Evolutionary conservation across 1,140 invertebrate genomes (phyloP).

Genomic region (Drosophila kurseongensis): DNA sequence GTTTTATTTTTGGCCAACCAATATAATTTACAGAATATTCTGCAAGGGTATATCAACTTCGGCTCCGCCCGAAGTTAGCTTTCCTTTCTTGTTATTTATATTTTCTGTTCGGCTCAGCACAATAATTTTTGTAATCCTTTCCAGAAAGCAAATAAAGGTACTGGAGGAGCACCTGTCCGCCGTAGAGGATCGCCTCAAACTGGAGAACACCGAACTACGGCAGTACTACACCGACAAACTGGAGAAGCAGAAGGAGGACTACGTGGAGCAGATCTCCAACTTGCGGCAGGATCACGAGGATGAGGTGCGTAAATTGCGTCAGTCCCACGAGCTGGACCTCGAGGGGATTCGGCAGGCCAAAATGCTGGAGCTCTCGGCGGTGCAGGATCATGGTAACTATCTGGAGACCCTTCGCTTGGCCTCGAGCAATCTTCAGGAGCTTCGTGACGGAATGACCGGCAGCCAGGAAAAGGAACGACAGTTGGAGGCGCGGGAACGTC

Average conservation of each 20-base stretch:
- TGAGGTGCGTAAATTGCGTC: conserved; percentile 82
- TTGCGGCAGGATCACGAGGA: conserved; percentile 81
- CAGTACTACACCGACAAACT: conserved; percentile 80
- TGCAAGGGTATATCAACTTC: no score
- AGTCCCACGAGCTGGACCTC: conserved; percentile 81
- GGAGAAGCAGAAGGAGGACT: conserved; percentile 77
- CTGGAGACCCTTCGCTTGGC: conserved; percentile 84
- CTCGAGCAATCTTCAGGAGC: conserved; percentile 78
- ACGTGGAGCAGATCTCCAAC: conserved; percentile 80
- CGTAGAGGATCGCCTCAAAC: conserved; percentile 84
- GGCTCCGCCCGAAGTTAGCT: no score
- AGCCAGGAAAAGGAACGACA: conserved; percentile 81
- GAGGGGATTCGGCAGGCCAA: conserved; percentile 85
- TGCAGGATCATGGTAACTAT: conserved; percentile 84
- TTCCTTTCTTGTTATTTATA: no score
- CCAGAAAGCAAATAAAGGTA: conserved; percentile 84
- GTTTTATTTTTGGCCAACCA: no score
- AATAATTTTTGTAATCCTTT: background rate
- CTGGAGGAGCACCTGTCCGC: conserved; percentile 37
- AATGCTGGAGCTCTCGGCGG: conserved; percentile 76
- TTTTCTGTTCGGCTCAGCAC: no score
- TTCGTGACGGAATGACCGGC: conserved; percentile 76
- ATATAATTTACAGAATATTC: no score
- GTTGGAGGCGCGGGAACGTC: conserved; percentile 79
- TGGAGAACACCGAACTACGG: conserved; percentile 75